Evolutionary conservation across 2,797 vertebrate species (phyloP), one percentile per base, ranked within the genome.

Genomic region (Eulemur rubriventer): DNA sequence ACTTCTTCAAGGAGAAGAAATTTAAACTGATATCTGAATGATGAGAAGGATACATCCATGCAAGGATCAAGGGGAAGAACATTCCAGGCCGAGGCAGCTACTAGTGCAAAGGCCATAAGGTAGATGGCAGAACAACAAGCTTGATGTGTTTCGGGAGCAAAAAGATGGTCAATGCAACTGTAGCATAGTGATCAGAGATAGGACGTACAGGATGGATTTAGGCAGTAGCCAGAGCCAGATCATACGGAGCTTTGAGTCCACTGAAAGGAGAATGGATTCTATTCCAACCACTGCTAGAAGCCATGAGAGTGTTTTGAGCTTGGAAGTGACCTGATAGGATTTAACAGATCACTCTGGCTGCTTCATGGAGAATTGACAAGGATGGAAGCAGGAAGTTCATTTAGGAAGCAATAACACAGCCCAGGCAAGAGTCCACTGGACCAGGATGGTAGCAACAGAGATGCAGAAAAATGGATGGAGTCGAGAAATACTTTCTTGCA

Each of bases 1-100:
- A 43, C 9, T 89, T 75, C 22, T 55, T 67, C 50, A 33, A 70
- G 50, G 59, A 70, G 59, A 91, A 91, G 59, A 41, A 67, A 91
- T 35, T 65, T 26, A 70, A 83, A 67, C 30, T 70, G 50, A 67
- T 46, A 70, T 72, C 63, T 67, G 33, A 46, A 46, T 50, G 46
- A 6, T 35, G 43, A 82, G 72, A n/a, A 59, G 48, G 17, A n/a
- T 30, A 13, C 20, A 46, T 12, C 35, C 35, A 38, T 11, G 4
- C 33, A 14, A 14, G 33, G 30, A 17, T 63, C 28, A 55, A 82
- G 57, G 69, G 41, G n/a, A 72, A 81, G 57, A 84, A 50, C 28
- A 59, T 46, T 59, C 30, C 61, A 76, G 63, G 28, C 13, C 70
- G 72, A 93, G 46, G 16, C 61, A 84, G 30, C 55, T 88, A 35